Percentiles rank a stretch among this genome's conserved stretches.
Conservation (phyloP, 2,888 invertebrate genomes). For the Bimastos eiseni region DNA sequence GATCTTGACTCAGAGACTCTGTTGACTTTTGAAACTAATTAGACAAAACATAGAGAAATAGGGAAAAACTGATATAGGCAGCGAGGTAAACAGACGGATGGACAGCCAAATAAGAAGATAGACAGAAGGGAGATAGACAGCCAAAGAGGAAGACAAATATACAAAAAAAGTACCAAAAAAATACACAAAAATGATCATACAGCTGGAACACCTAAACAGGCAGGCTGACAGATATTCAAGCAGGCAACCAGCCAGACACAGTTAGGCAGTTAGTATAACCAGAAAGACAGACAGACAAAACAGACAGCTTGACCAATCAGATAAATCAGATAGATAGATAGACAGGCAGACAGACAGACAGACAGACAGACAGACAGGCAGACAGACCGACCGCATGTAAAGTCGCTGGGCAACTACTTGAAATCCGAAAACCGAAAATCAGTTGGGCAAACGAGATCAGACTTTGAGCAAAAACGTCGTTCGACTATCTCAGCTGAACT, state of each 20-base stretch:
- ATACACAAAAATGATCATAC: neutral
- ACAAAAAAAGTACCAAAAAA: too few species aligned
- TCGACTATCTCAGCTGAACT: neutral
- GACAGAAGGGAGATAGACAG: neutral
- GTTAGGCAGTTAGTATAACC: neutral
- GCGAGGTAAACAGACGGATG: neutral
- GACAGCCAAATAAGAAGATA: neutral
- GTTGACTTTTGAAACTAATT: too few species aligned
- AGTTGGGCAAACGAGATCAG: neutral
- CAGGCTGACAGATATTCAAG: neutral
- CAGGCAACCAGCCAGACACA: slow-evolving; percentile 10
- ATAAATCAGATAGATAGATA: slow-evolving; percentile 10
- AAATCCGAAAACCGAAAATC: neutral
- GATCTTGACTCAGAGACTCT: too few species aligned
- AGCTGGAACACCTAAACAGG: neutral
- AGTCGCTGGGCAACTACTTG: neutral
- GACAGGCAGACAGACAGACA: neutral
- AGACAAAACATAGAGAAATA: neutral
- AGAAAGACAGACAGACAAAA: neutral
- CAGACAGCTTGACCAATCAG: slow-evolving; percentile 19
- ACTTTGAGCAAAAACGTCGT: neutral
- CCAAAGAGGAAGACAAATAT: neutral
- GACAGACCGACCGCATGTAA: neutral
- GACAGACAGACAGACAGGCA: neutral
- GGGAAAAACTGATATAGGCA: neutral